Evolutionary conservation across 2,888 invertebrate species (phyloP), one percentile per base, ranked within the genome.

Genomic region (Cephus rjabovi): DNA sequence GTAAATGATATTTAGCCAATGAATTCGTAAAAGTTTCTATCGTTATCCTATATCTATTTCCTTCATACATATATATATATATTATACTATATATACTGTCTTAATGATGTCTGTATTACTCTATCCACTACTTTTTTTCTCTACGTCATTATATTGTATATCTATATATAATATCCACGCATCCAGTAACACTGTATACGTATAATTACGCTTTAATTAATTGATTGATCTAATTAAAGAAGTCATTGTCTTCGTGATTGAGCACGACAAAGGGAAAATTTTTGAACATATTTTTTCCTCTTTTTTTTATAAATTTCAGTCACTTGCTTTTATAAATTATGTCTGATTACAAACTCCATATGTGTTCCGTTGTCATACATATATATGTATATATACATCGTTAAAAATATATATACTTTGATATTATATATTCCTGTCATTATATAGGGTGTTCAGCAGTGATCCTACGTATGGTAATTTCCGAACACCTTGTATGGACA

Each of bases 11-110:
- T 68, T 68, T 33, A n/a, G 69, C 74, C 73, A 33, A 76, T 76
- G 33, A 71, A 75, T 76, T 76, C 40, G 71, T 75, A 75, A 77
- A 78, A 73, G 68, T 37, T 76, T 70, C 68, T 76, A 75, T 75
- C 74, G 31, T 68, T 56, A 70, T 76, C 70, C 37, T 78, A 76
- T 75, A 35, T 75, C 69, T 69, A 34, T 70, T 73, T 33, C 69
- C 56, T 40, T 30, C 34, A 74, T 74, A 35, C 11, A 40, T 75
- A 30, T 31, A 74, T 73, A 75, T 40, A 56, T 23, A 56, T 56
- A 56, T 56, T 23, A 56, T 56, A 40, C 4, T 40, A 56, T 56
- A 56, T 56, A 56, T 56, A 56, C 23, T 56, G 23, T 56, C 40
- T 56, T 56, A 56, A 15, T 56, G n/a, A 76, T n/a, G 56, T 75